These are phyloP conservation scores for Aplochiton taeniatus DNA, from an alignment of 2,797 vertebrate genomes.

Conservation along the genomic window DNA sequence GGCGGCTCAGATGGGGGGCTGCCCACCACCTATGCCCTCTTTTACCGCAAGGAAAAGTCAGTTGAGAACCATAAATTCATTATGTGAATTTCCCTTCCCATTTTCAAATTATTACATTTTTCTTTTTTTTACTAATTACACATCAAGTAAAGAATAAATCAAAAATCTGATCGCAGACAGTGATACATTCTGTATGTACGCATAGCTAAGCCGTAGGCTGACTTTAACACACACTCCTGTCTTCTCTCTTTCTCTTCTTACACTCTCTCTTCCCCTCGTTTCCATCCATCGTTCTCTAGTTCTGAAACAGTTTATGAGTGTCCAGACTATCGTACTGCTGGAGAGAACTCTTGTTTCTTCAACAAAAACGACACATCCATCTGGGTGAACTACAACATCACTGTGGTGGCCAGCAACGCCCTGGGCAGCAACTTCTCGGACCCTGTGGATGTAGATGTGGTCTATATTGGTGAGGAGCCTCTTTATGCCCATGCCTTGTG, in stretches of 20 bases:
- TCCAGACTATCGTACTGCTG: conserved; percentile 86
- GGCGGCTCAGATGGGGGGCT: conserved; percentile 83
- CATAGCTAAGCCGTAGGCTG: neutral
- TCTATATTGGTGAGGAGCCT: conserved; percentile 83
- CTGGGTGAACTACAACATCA: conserved; percentile 88
- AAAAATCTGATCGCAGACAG: too few relatives aligned
- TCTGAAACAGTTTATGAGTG: conserved; percentile 78
- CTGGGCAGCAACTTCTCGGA: conserved; percentile 83
- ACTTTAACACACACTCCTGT: neutral
- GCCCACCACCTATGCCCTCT: conserved; percentile 83
- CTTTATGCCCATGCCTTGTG: too few relatives aligned
- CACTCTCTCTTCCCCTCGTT: neutral
- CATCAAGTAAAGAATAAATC: too few relatives aligned
- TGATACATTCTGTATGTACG: neutral
- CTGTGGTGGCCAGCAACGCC: conserved; percentile 84
- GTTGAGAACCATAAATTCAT: conserved; percentile 13
- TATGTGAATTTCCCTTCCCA: too few relatives aligned
- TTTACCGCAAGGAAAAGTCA: conserved; percentile 88
- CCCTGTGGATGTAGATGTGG: conserved; percentile 81
- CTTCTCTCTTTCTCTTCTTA: neutral
- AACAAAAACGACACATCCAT: conserved; percentile 85
- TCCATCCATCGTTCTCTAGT: conserved; percentile 47
- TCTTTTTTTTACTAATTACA: too few relatives aligned
- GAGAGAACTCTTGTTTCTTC: conserved; percentile 92
- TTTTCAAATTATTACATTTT: too few relatives aligned